phyloP scores from a whole-genome alignment of 2,113 vertebrate species.

The Zosterops borbonicus region DNA sequence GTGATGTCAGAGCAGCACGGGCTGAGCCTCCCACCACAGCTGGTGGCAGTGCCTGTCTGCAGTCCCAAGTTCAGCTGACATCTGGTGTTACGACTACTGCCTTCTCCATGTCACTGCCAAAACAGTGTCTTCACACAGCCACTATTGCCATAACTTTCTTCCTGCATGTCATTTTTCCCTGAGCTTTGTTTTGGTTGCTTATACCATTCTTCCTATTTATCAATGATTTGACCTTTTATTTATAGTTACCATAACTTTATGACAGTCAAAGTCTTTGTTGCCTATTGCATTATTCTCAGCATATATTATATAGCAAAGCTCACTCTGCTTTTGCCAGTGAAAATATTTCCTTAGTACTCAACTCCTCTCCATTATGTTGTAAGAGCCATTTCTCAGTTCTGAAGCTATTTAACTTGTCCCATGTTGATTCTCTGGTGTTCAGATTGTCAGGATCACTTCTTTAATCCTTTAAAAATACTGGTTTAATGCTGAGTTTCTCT shows the following conservation, averaged over 20 bases:
- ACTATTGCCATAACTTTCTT: neutral
- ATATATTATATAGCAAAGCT: neutral
- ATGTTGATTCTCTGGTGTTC: neutral
- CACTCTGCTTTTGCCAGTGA: neutral
- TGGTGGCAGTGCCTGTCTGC: neutral
- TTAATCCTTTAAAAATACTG: neutral
- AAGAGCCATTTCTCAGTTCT: neutral
- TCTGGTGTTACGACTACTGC: rapidly evolving
- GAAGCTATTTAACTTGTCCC: neutral
- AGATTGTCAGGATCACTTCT: neutral
- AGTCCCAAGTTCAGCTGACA: neutral
- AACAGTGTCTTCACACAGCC: neutral
- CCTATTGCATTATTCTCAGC: neutral
- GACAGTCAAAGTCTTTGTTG: neutral
- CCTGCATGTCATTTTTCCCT: neutral
- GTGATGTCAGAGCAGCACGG: neutral
- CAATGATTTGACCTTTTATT: neutral
- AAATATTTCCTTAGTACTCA: neutral
- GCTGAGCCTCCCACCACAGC: neutral
- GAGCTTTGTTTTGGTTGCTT: neutral
- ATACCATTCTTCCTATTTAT: neutral
- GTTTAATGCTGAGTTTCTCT: neutral
- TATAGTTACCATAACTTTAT: neutral
- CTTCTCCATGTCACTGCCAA: neutral
- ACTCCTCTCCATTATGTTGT: neutral